These are phyloP conservation scores for Oceanites oceanicus DNA, from an alignment of 2,113 vertebrate species.

Conservation along the genomic window DNA sequence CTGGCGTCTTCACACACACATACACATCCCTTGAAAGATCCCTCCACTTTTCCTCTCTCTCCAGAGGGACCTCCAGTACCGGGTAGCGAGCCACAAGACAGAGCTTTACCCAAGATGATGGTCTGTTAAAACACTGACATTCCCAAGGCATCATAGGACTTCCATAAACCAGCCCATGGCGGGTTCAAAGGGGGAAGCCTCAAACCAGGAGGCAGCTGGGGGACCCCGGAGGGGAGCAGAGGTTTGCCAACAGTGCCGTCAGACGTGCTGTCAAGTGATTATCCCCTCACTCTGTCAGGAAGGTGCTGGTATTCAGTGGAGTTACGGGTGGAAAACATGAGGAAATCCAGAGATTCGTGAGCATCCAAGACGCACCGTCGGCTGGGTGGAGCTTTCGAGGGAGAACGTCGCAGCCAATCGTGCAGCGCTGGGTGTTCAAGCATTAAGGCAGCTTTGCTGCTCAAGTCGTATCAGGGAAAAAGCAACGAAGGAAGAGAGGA, in stretches of 20 bases:
- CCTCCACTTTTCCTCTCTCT: neutral
- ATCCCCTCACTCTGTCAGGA: neutral
- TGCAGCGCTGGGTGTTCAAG: conserved; percentile 10
- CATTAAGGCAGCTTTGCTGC: conserved; percentile 53
- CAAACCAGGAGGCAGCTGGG: neutral
- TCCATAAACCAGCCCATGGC: neutral
- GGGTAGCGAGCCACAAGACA: neutral
- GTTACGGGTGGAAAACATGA: neutral
- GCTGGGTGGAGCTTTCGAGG: conserved; percentile 49
- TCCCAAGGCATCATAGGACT: neutral
- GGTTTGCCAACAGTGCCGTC: neutral
- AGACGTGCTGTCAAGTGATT: neutral
- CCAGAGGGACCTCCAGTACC: neutral
- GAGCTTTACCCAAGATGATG: neutral
- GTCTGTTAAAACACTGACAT: neutral
- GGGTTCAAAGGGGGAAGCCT: neutral
- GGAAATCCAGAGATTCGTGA: conserved; percentile 10
- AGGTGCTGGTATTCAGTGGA: neutral
- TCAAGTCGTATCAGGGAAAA: conserved; percentile 12
- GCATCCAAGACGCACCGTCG: conserved; percentile 29
- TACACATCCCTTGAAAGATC: neutral
- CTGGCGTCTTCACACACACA: neutral
- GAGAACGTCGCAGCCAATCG: conserved; percentile 38
- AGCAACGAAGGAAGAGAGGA: neutral
- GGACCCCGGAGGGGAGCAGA: neutral